Percentiles rank a stretch among this genome's conserved stretches.
Evolutionary conservation across 2,113 vertebrate genomes (phyloP).

Genomic region (Trogon surrucura): DNA sequence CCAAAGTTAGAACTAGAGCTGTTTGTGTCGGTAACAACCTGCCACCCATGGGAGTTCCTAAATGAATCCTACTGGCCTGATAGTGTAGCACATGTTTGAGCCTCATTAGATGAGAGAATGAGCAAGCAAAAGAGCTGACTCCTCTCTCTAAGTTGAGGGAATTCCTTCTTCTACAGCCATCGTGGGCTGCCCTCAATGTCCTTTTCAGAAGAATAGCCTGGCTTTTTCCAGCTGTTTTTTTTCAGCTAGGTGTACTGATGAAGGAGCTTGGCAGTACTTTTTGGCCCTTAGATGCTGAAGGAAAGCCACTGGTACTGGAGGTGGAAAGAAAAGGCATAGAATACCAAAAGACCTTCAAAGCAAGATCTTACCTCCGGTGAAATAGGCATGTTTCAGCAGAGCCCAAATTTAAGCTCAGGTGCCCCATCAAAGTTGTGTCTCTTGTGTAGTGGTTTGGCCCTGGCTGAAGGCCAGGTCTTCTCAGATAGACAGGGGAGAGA

Average conservation of each 20-base stretch:
- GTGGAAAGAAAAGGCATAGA: neutral
- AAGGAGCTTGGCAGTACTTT: neutral
- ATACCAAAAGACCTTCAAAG: neutral
- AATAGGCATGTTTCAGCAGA: neutral
- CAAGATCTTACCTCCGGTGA: neutral
- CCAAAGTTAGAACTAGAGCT: neutral
- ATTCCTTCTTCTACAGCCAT: neutral
- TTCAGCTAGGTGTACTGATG: neutral
- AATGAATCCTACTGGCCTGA: neutral
- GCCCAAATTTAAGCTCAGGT: neutral
- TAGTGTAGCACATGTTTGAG: fast-evolving
- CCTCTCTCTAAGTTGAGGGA: neutral
- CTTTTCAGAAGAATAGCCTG: neutral
- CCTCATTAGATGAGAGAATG: neutral
- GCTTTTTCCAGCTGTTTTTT: neutral
- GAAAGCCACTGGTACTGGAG: neutral
- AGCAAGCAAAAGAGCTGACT: neutral
- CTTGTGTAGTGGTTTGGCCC: no score
- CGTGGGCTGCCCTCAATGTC: neutral
- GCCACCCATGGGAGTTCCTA: neutral
- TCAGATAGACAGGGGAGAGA: no score
- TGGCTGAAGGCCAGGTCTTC: no score
- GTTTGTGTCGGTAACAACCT: neutral
- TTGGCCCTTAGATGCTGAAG: neutral
- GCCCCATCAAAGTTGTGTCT: neutral